A percentile compares a stretch with the other conserved stretches of the same genome.
Conservation (phyloP, 1,140 invertebrate genomes). For the Parasteatoda tepidariorum region DNA sequence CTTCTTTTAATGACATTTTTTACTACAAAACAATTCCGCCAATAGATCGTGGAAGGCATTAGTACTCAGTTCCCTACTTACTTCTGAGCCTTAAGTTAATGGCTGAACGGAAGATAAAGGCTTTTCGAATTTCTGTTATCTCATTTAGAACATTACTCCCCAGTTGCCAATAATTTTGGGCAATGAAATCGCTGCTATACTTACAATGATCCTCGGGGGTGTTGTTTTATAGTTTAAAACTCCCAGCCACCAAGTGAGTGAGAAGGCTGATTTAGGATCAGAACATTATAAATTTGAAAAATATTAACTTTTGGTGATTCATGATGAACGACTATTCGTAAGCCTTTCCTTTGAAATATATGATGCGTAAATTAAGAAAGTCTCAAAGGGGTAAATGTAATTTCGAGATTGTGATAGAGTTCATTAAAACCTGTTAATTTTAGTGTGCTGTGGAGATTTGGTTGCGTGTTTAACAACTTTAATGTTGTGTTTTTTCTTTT, state of each 20-base stretch:
- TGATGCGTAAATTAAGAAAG: not conserved
- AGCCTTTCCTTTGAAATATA: constrained; percentile 14
- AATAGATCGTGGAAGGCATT: not conserved
- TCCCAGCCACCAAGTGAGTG: not conserved
- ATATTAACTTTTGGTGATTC: constrained; percentile 12
- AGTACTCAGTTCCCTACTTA: constrained; percentile 19
- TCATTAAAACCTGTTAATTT: too few relatives aligned
- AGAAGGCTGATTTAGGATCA: constrained; percentile 9
- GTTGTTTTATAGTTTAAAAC: constrained; percentile 48
- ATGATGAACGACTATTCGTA: not conserved
- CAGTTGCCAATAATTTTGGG: constrained; percentile 22
- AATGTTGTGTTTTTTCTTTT: too few relatives aligned
- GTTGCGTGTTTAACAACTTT: too few relatives aligned
- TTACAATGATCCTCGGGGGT: not conserved
- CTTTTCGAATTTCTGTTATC: constrained; percentile 37
- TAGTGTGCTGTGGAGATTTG: too few relatives aligned
- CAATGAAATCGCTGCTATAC: constrained; percentile 26
- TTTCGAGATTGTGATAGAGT: not conserved
- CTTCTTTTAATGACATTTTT: not conserved
- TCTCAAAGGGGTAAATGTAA: not conserved
- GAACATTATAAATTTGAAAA: constrained; percentile 7
- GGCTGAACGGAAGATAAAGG: constrained; percentile 22
- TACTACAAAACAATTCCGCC: not conserved
- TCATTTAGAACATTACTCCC: constrained; percentile 47
- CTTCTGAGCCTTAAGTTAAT: constrained; percentile 31